Conservation (phyloP, 2,888 invertebrate species). For the Tubulanus polymorphus region DNA sequence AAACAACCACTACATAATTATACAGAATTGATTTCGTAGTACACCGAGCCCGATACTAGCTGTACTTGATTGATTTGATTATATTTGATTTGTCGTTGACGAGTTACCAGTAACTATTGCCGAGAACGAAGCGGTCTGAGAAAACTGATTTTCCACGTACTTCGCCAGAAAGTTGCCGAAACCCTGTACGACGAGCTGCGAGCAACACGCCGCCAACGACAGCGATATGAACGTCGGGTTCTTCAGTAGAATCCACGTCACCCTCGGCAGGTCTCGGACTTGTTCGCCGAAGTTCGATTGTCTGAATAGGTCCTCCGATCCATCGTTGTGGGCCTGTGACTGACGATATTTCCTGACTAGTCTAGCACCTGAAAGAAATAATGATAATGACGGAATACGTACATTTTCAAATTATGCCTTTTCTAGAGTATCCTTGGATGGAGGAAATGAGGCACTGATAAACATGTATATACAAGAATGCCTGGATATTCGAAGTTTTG, state of each 20-base stretch:
- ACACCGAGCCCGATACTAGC: too few species aligned
- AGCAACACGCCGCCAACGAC: neutral
- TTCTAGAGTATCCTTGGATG: too few species aligned
- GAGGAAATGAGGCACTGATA: too few species aligned
- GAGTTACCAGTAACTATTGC: constrained; percentile 64
- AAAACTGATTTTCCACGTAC: constrained; percentile 72
- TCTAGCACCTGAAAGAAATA: constrained; percentile 27
- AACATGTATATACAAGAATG: too few species aligned
- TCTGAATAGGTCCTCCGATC: constrained; percentile 11
- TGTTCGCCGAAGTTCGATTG: constrained; percentile 13
- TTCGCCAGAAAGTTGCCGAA: constrained; percentile 71
- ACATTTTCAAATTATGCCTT: too few species aligned
- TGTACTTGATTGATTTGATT: too few species aligned
- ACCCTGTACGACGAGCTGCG: constrained; percentile 51
- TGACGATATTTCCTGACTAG: constrained; percentile 24
- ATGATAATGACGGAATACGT: too few species aligned
- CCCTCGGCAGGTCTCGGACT: constrained; percentile 31
- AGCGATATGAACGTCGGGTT: constrained; percentile 55
- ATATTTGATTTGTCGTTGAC: too few species aligned
- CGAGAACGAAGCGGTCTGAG: constrained; percentile 64
- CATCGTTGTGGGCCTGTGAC: constrained; percentile 30
- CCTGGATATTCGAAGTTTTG: too few species aligned
- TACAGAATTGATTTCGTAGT: too few species aligned
- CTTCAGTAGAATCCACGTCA: constrained; percentile 23
- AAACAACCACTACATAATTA: too few species aligned